Evolutionary conservation across 2,113 vertebrate genomes (phyloP).

Genomic region (Fregata magnificens): DNA sequence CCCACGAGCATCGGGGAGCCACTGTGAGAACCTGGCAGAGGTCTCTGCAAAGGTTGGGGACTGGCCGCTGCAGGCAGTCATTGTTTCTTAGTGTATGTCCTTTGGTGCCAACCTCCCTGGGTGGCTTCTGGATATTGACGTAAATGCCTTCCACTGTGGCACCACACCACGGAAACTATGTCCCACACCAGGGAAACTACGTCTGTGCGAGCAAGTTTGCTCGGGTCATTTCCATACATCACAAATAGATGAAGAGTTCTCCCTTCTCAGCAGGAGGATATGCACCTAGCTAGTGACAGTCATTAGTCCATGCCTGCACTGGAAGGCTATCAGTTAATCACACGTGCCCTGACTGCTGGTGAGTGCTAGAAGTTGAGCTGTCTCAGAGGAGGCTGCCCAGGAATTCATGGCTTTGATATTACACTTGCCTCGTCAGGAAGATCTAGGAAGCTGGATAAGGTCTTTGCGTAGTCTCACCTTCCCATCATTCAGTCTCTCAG

Average conservation of each 20-base stretch:
- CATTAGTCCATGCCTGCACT: fast-evolving
- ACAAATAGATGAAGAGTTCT: neutral
- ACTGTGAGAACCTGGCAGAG: neutral
- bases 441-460: neutral
- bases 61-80: neutral
- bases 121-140: neutral
- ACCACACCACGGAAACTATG: neutral
- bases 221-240: neutral
- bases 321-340: neutral
- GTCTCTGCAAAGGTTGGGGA: neutral
- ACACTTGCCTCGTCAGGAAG: neutral
- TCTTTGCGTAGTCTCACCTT: neutral
- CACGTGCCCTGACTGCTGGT: neutral
- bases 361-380: neutral
- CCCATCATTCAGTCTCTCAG: neutral
- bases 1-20: fast-evolving
- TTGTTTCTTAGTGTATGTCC: neutral
- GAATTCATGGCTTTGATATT: neutral
- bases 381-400: neutral
- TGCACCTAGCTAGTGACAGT: neutral
- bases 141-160: neutral
- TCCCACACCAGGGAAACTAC: neutral
- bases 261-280: neutral
- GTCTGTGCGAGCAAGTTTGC: neutral
- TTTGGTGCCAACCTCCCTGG: neutral